These are phyloP conservation scores for Amblyornis subalaris DNA, from an alignment of 2,113 vertebrate species.

Conservation along the genomic window DNA sequence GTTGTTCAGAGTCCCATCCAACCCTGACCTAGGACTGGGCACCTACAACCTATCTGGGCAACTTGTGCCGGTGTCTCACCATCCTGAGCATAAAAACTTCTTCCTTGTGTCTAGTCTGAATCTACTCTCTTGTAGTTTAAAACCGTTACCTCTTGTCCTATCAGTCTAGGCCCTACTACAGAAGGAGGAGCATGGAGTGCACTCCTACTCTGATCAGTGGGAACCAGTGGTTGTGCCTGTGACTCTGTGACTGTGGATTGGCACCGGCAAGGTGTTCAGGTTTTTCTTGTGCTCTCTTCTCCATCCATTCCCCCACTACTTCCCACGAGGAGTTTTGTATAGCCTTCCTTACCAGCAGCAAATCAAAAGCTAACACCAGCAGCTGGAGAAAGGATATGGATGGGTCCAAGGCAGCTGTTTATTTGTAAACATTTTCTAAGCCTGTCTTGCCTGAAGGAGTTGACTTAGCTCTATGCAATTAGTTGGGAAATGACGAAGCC, in stretches of 20 bases:
- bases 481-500: background rate
- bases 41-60: background rate
- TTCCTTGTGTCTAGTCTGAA: background rate
- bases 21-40: too few relatives aligned
- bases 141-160: rapidly evolving
- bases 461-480: background rate
- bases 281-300: background rate
- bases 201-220: too few relatives aligned
- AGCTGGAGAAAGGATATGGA: background rate
- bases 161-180: background rate
- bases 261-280: background rate
- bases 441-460: background rate
- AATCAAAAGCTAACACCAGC: background rate
- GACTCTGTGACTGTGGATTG: background rate
- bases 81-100: background rate
- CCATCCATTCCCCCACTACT: background rate
- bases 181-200: rapidly evolving
- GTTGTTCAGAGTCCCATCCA: background rate
- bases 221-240: background rate
- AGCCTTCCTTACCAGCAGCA: background rate
- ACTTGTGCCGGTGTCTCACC: background rate
- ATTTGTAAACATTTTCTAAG: background rate
- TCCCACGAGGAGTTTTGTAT: background rate
- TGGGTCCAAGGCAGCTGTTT: background rate
- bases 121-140: background rate